phyloP scores from a whole-genome alignment of 2,888 invertebrate species.

The Lithophane leautieri region DNA sequence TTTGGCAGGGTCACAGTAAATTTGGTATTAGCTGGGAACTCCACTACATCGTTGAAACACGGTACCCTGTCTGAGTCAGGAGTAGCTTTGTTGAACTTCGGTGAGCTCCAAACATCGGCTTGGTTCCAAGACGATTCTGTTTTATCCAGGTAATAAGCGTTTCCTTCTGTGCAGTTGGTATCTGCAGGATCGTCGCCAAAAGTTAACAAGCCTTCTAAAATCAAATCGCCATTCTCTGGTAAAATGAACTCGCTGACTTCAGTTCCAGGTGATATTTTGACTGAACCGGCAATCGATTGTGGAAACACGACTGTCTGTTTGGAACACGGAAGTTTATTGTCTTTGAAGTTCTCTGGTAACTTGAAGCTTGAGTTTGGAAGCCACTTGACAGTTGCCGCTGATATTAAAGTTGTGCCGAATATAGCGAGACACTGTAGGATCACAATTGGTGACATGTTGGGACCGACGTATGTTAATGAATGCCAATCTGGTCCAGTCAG shows the following conservation, averaged over 20 bases:
- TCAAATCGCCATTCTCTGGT: slow-evolving; percentile 83
- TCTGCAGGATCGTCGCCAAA: slow-evolving; percentile 76
- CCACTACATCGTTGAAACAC: slow-evolving; percentile 84
- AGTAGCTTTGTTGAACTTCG: slow-evolving; percentile 84
- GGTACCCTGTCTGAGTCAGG: slow-evolving; percentile 88
- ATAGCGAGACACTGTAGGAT: slow-evolving; percentile 44
- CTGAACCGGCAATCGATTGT: slow-evolving; percentile 73
- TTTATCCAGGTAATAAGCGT: slow-evolving; percentile 78
- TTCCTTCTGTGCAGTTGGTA: slow-evolving; percentile 74
- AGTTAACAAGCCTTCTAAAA: slow-evolving; percentile 77
- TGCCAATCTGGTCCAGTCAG: slow-evolving; percentile 64
- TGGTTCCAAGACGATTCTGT: slow-evolving; percentile 80
- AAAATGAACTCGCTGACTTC: slow-evolving; percentile 78
- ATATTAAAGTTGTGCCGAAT: slow-evolving; percentile 67
- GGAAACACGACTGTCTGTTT: slow-evolving; percentile 84
- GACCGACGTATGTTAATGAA: slow-evolving; percentile 69
- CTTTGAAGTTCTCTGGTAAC: slow-evolving; percentile 79
- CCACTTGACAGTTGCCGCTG: slow-evolving; percentile 80
- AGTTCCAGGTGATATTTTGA: slow-evolving; percentile 73
- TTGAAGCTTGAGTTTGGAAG: slow-evolving; percentile 82
- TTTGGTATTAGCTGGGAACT: slow-evolving; percentile 77
- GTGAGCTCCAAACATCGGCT: slow-evolving; percentile 85
- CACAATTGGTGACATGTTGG: slow-evolving; percentile 60
- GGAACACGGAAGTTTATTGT: slow-evolving; percentile 82
- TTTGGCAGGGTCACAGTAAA: slow-evolving; percentile 79